Conservation (phyloP, 64 coral and sea anemone genomes). For the Montipora foliosa region DNA sequence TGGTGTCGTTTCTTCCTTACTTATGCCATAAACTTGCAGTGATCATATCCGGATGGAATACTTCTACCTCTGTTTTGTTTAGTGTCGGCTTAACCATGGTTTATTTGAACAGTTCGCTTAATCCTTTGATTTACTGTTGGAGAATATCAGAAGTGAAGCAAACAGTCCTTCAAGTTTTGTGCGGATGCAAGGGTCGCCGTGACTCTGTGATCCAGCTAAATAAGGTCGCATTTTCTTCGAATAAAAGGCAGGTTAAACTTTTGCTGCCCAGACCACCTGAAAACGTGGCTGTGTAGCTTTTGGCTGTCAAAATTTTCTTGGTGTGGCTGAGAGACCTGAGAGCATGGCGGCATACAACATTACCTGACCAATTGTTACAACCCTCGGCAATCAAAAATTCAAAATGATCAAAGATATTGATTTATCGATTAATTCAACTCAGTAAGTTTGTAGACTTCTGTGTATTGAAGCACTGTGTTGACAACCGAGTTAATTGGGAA, state of each 20-base stretch:
- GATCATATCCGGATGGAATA: background rate
- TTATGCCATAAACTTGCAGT: slow-evolving; percentile 25
- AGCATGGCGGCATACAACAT: no score
- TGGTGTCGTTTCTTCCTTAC: slow-evolving; percentile 41
- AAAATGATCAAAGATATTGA: no score
- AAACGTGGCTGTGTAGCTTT: background rate
- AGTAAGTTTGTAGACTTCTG: no score
- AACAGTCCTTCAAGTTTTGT: slow-evolving; percentile 12
- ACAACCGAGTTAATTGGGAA: no score
- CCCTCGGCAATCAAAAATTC: no score
- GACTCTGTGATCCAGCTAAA: background rate
- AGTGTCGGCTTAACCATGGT: slow-evolving; percentile 36
- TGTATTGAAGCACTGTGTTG: no score
- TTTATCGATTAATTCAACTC: no score
- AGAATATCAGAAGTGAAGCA: slow-evolving; percentile 31
- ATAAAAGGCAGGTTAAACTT: slow-evolving; percentile 7
- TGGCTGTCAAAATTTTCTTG: background rate
- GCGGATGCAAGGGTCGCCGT: background rate
- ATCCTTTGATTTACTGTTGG: slow-evolving; percentile 47
- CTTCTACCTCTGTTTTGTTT: slow-evolving; percentile 18
- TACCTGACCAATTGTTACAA: no score
- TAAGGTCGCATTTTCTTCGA: background rate
- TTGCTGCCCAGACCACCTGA: background rate
- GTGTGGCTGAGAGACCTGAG: no score
- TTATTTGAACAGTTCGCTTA: slow-evolving; percentile 18